Percentiles rank a stretch among this genome's conserved stretches.
Conservation (phyloP, 2,888 invertebrate species). For the Idaea straminata region DNA sequence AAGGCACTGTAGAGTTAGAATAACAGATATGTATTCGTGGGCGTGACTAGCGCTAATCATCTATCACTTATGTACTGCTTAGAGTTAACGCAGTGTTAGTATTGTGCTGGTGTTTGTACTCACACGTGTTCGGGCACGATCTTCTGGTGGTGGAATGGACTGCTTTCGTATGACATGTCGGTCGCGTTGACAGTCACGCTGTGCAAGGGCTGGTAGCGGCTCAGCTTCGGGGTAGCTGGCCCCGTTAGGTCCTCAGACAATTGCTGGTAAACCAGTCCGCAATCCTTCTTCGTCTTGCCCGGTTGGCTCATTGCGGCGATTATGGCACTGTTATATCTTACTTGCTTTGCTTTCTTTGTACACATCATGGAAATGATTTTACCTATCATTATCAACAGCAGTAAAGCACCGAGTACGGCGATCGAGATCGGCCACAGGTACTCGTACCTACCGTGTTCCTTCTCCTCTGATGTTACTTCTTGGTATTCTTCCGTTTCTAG, state of each 20-base stretch:
- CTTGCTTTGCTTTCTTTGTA: conserved; percentile 57
- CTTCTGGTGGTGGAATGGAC: conserved; percentile 82
- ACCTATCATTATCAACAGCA: conserved; percentile 76
- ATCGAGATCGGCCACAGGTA: conserved; percentile 81
- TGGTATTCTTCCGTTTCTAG: conserved; percentile 52
- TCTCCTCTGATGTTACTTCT: conserved; percentile 55
- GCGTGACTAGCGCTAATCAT: conserved; percentile 74
- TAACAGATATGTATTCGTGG: conserved; percentile 51
- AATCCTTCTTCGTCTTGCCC: conserved; percentile 83
- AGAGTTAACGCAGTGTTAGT: conserved; percentile 72
- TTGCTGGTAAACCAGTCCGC: conserved; percentile 88
- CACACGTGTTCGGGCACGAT: conserved; percentile 82
- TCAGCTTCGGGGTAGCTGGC: conserved; percentile 84
- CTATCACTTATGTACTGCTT: conserved; percentile 69
- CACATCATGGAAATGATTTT: conserved; percentile 73
- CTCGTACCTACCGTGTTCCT: conserved; percentile 69
- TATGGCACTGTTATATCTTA: conserved; percentile 76
- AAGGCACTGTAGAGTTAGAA: conserved; percentile 65
- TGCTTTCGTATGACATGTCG: conserved; percentile 80
- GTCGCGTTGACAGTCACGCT: conserved; percentile 68
- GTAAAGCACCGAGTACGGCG: conserved; percentile 78
- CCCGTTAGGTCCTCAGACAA: conserved; percentile 87
- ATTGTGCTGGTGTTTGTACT: conserved; percentile 51
- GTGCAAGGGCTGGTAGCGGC: conserved; percentile 82
- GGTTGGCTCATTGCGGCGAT: conserved; percentile 78